Evolutionary conservation across 2,113 vertebrate genomes (phyloP), one percentile per base, ranked within the genome.

Genomic region (human): DNA sequence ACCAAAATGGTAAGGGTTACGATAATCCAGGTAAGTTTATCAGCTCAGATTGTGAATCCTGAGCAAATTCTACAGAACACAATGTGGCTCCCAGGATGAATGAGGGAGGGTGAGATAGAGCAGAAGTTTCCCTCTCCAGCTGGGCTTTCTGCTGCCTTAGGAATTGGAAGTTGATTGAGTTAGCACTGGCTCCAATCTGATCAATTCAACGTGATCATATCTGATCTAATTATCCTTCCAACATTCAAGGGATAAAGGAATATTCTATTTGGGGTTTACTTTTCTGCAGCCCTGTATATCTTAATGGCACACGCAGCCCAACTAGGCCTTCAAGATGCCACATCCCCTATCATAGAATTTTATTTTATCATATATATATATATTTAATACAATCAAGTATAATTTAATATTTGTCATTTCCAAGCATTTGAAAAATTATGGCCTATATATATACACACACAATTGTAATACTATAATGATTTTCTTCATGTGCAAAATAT

Each of bases 161-260:
- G 66, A 12, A 55, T n/a, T 52, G 2, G 22, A 16, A 7, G 40
- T 1, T 61, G 59, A 61, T 10, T 61, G 1, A 6, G 57, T 59
- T 22, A 20, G 57, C 20, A 59, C 20, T 18, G 6, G 20, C 57
- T 59, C 20, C 3, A 35, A 59, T 1, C 27, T 35, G 25, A 78
- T 25, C 11, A 45, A 12, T 12, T 35, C 1, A 1, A 61, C 1
- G 1, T 1, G 2, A 7, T n/a, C 13, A 7, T 2, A 7, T 35
- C 35, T 61, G 20, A n/a, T 73, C 1, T 4, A 78, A 48, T 25
- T 18, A 43, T 45, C 27, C 8, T 4, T 11, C 30, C 23, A 30
- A 7, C 32, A 38, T 40, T 73, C 61, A 81, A 55, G n/a, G 70
- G 22, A 52, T 5, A 4, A 52, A 23, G 61, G 10, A 30, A 40